These are phyloP conservation scores for Syrphus vitripennis DNA, from an alignment of 2,888 invertebrate genomes.

Conservation along the genomic window DNA sequence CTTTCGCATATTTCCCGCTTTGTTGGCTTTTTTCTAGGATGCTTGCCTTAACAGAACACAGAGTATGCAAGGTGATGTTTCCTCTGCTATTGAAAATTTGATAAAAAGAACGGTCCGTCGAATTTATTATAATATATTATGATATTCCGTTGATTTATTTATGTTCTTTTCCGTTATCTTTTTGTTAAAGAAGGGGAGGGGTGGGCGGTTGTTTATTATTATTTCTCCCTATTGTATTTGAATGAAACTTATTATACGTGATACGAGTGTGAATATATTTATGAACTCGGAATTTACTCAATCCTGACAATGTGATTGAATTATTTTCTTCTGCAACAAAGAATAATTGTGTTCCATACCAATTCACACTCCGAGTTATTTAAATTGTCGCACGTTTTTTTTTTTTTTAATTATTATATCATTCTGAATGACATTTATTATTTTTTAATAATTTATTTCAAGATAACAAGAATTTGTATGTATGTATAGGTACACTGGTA, in stretches of 20 bases:
- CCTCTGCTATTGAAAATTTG: constrained; percentile 3
- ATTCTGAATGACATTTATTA: not conserved
- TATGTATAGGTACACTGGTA: too few relatives aligned
- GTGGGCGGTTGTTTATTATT: not conserved
- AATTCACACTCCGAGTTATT: not conserved
- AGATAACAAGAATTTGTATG: too few relatives aligned
- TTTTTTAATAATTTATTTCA: too few relatives aligned
- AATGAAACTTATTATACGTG: not conserved
- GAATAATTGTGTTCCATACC: constrained; percentile 18
- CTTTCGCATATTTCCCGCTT: constrained; percentile 56
- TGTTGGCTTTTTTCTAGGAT: not conserved
- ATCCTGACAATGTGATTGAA: constrained; percentile 35
- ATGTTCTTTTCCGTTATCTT: constrained; percentile 4
- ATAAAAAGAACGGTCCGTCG: constrained; percentile 54
- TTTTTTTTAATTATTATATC: not conserved
- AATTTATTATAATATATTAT: constrained; percentile 64
- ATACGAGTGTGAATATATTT: not conserved
- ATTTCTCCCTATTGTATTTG: not conserved
- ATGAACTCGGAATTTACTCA: constrained; percentile 38
- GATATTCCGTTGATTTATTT: constrained; percentile 48
- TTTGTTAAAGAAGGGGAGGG: not conserved
- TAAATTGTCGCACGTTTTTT: not conserved
- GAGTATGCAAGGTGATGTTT: constrained; percentile 43
- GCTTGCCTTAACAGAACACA: not conserved
- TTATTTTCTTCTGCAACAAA: constrained; percentile 17